Base-by-base conservation (phyloP, 2,797 vertebrate species). In the Menidia menidia region DNA sequence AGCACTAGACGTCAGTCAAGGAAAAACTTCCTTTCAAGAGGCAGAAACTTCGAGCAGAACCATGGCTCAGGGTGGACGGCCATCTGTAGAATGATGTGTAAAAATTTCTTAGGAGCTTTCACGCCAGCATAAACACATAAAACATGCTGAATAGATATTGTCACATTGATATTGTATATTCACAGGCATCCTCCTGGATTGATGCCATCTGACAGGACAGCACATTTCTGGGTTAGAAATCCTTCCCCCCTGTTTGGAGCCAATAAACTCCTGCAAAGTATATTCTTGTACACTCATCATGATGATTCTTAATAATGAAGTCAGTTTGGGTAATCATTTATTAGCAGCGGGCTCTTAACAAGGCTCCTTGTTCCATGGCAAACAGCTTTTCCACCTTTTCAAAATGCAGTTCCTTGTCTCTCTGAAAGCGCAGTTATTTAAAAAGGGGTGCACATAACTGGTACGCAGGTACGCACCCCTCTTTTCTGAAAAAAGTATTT, bases 251-350 rank as follows among this genome's bases (percentile, higher is more conserved):
- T 14, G 71, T 72, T 8, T 76, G 68, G 87, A 82, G 73, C 80
- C 87, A 85, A 76, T 84, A 53, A 83, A 62, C 81, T 68, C 88
- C 77, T 45, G 71, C 71, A 3, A 69, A 6, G 78, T 1, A 10
- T 83, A 11, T 85, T 81, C 80, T 80, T 82, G 77, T 75, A 31
- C 25, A 18, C 73, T 79, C 84, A 59, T 86, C 68, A 31, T 56
- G 76, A 71, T 78, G 74, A 77, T 68, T 76, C 73, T 71, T 88
- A 86, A 89, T 73, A 68, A 85, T 82, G 75, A 78, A 82, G 71
- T 77, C 77, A 2, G 43, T 60, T 65, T 82, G 52, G 81, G 71
- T 78, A 80, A 87, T 72, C 73, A 82, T 59, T 81, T 73, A 30
- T 86, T 25, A 81, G 81, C 81, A 74, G 82, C 81, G 64, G 77